These are phyloP conservation scores for Catharus fuscescens DNA, from an alignment of 2,113 vertebrate species.

Conservation along the genomic window DNA sequence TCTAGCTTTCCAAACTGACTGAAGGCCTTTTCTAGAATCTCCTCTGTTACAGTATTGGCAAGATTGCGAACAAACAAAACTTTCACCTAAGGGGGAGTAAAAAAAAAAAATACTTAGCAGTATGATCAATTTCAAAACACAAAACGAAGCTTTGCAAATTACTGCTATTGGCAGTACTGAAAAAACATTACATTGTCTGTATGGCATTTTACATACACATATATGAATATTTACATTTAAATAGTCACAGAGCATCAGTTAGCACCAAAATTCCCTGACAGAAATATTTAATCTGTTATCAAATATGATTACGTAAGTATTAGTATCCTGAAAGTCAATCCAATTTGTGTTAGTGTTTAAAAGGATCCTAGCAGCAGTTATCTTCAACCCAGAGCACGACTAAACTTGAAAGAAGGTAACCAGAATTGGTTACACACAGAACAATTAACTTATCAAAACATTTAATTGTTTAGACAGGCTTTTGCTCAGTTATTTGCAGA, in stretches of 20 bases:
- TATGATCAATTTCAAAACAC: background rate
- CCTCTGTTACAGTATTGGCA: conserved; percentile 93
- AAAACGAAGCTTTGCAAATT: background rate
- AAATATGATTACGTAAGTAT: background rate
- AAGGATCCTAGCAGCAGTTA: background rate
- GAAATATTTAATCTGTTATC: background rate
- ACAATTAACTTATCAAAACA: conserved; percentile 22
- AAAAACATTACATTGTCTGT: background rate
- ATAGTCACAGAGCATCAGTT: background rate
- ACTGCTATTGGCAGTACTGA: background rate
- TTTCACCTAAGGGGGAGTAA: conserved; percentile 83
- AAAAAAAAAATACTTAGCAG: background rate
- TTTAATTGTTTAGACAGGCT: background rate
- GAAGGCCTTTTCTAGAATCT: conserved; percentile 94
- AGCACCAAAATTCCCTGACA: background rate
- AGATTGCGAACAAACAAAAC: conserved; percentile 97
- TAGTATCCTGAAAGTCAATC: background rate
- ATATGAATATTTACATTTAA: background rate
- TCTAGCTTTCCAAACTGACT: conserved; percentile 94
- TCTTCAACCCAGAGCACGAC: background rate
- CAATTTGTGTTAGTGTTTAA: background rate
- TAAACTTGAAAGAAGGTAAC: background rate
- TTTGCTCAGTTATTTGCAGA: conserved; percentile 14
- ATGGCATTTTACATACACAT: background rate
- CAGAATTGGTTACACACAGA: background rate